Evolutionary conservation across 2,113 vertebrate genomes (phyloP), one percentile per base, ranked within the genome.

Genomic region (Romanogobio albipinnatus): DNA sequence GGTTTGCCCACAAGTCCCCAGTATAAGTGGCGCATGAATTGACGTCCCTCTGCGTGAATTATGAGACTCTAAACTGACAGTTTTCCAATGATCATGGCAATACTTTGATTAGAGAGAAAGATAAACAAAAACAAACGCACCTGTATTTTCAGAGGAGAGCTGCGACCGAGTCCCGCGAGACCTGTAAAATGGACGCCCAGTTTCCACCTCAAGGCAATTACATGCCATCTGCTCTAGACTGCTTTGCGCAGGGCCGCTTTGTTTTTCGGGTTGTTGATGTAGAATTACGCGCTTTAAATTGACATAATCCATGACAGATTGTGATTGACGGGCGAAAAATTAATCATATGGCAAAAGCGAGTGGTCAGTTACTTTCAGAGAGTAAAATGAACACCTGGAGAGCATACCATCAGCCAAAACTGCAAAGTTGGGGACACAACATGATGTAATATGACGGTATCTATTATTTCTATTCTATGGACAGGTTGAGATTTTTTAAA

Each of bases 241-340:
- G 47, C 14, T 45, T 73, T 43, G 80, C 61, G 39, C 85, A 43
- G 53, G 47, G 22, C 64, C 62, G 71, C 64, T 83, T 58, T 82
- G 76, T 84, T 71, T 85, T 79, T 85, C 62, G 36, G 85, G 43
- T 84, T 82, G 77, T 73, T 82, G 77, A 80, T 86, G 84, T 82
- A 78, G 80, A 87, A 88, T 90, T 88, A 84, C 59, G 17, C 73
- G 33, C 81, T 49, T 61, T 81, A 88, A 91, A 89, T 88, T 87
- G 89, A 88, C 82, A 78, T 88, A 90, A 86, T 89, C 86, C 84
- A 70, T 87, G 87, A 89, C 86, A 88, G 89, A 87, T 85, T 84
- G 87, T 86, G 87, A 90, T 85, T 89, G 90, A 89, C 86, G n/a
- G 93, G 92, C 88, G 89, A 92, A 89, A 89, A 94, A 93, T 95